Percentiles rank a stretch among this genome's conserved stretches.
These are phyloP conservation scores for Hydractinia echinata DNA, from an alignment of 30 jellyfish, hydroid and myxozoan genomes.

Conservation along the genomic window DNA sequence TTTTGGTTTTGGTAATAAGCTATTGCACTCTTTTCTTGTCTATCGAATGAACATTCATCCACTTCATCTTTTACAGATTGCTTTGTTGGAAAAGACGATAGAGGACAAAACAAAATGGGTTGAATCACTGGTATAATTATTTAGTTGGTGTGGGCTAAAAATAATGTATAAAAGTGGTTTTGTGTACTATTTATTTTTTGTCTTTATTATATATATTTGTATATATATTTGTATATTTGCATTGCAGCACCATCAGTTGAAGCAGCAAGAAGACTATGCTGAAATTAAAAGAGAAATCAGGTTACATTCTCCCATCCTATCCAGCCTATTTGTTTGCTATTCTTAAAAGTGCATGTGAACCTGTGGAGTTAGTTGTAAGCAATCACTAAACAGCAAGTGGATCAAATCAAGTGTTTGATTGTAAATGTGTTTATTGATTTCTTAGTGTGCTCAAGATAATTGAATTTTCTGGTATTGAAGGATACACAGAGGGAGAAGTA, in stretches of 20 bases:
- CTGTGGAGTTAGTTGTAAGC: too few species aligned
- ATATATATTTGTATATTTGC: neutral
- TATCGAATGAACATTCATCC: too few species aligned
- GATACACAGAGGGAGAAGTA: conserved; percentile 20
- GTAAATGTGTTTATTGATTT: neutral
- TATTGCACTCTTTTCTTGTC: too few species aligned
- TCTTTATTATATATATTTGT: neutral
- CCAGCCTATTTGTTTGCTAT: too few species aligned
- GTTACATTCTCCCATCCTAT: conserved; percentile 26
- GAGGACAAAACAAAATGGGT: conserved; percentile 37
- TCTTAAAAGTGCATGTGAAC: too few species aligned
- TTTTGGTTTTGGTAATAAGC: too few species aligned
- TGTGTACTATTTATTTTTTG: neutral
- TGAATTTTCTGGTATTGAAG: conserved; percentile 69
- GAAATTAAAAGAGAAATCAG: conserved; percentile 81
- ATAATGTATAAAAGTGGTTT: neutral
- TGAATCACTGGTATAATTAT: conserved; percentile 19
- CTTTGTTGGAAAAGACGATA: conserved; percentile 45
- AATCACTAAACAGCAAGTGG: neutral
- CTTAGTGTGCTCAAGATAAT: conserved; percentile 67
- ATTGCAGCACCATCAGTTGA: conserved; percentile 41
- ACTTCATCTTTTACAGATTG: conserved; percentile 29
- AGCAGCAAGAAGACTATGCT: conserved; percentile 67
- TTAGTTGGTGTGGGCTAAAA: too few species aligned
- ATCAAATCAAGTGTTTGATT: neutral